These are phyloP conservation scores for Sinonovacula constricta DNA, from an alignment of 1,140 invertebrate species.

Conservation along the genomic window DNA sequence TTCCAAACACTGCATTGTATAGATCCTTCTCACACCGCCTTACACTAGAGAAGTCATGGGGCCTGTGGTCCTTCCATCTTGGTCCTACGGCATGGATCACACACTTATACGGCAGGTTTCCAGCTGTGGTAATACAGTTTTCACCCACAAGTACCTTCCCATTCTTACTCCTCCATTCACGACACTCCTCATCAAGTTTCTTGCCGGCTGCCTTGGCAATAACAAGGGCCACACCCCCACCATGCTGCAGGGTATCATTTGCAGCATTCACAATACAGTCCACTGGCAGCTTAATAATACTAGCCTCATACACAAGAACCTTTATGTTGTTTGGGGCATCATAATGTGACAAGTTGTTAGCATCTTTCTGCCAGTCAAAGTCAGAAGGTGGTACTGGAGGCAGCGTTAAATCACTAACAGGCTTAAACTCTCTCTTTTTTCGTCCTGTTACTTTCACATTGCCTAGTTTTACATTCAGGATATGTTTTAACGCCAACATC, in stretches of 20 bases:
- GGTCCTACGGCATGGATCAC: conserved; percentile 66
- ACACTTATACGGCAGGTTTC: conserved; percentile 53
- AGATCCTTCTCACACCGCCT: conserved; percentile 55
- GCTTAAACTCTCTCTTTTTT: no score
- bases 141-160: conserved; percentile 49
- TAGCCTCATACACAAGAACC: conserved; percentile 80
- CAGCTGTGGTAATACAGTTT: conserved; percentile 50
- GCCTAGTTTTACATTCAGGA: not conserved
- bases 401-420: no score
- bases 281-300: conserved; percentile 90
- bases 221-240: conserved; percentile 91
- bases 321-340: conserved; percentile 14
- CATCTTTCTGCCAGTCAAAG: no score
- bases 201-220: conserved; percentile 80
- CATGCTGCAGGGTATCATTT: conserved; percentile 86
- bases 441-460: no score
- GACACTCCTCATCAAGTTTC: conserved; percentile 47
- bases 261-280: conserved; percentile 96
- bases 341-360: no score
- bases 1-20: conserved; percentile 43
- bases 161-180: conserved; percentile 38
- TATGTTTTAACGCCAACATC: not conserved
- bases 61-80: conserved; percentile 35
- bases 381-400: not conserved
- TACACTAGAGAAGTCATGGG: not conserved